These are phyloP conservation scores for Daphoenositta chrysoptera DNA, from an alignment of 2,113 vertebrate genomes.

Conservation along the genomic window DNA sequence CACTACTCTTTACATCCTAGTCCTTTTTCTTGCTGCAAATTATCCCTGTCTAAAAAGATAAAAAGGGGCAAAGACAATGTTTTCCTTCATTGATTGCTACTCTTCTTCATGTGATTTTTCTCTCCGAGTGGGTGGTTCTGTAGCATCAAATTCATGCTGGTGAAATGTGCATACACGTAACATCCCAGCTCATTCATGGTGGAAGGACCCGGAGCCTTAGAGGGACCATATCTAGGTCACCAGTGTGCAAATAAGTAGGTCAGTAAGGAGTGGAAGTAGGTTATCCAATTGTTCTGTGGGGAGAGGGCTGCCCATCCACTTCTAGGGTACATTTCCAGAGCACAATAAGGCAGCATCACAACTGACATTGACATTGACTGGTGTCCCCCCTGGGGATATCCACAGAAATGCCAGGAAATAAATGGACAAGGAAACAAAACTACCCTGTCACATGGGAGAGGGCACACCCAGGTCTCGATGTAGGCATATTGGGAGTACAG, in stretches of 20 bases:
- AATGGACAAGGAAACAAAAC: constrained; percentile 43
- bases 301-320: background rate
- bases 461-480: background rate
- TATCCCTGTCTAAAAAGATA: background rate
- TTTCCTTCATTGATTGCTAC: background rate
- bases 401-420: background rate
- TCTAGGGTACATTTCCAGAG: background rate
- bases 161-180: background rate
- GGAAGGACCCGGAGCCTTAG: background rate
- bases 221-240: background rate
- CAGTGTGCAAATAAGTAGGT: constrained; percentile 45
- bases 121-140: background rate
- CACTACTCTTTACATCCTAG: background rate
- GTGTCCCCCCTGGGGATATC: background rate
- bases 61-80: background rate
- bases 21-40: background rate
- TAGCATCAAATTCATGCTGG: background rate
- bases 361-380: constrained; percentile 1
- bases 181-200: background rate
- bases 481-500: background rate
- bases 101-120: background rate
- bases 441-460: background rate
- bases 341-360: background rate
- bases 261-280: constrained; percentile 24
- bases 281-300: constrained; percentile 14